Conservation (phyloP, 2,113 vertebrate genomes). For the Naja naja region DNA sequence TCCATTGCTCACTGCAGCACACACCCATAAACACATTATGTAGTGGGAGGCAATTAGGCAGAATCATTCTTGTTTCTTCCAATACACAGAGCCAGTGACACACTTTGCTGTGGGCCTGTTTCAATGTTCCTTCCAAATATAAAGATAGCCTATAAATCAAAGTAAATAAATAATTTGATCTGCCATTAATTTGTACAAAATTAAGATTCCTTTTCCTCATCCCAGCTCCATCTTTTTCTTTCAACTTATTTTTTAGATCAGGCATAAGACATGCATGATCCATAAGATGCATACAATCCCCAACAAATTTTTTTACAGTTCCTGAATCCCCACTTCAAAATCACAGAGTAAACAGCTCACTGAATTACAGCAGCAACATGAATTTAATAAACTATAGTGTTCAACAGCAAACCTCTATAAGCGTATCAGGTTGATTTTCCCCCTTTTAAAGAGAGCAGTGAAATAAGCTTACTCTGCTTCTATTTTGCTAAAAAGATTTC, state of each 20-base stretch:
- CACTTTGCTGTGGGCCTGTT: not conserved
- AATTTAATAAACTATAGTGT: not conserved
- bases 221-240: not conserved
- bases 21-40: not conserved
- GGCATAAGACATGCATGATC: not conserved
- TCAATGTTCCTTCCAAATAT: not conserved
- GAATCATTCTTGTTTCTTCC: not conserved
- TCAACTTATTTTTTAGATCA: not conserved
- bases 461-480: not conserved
- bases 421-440: not conserved
- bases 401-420: not conserved
- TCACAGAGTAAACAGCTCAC: not conserved
- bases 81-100: not conserved
- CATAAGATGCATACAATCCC: not conserved
- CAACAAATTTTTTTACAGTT: not conserved
- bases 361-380: not conserved
- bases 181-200: not conserved
- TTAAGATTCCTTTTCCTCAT: not conserved
- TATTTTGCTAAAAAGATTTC: not conserved
- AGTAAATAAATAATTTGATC: not conserved
- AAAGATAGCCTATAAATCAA: not conserved
- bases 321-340: not conserved
- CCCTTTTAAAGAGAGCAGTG: not conserved
- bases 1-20: not conserved
- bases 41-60: not conserved